Conservation (phyloP, 2,113 vertebrate genomes). For the Eclectus roratus region DNA sequence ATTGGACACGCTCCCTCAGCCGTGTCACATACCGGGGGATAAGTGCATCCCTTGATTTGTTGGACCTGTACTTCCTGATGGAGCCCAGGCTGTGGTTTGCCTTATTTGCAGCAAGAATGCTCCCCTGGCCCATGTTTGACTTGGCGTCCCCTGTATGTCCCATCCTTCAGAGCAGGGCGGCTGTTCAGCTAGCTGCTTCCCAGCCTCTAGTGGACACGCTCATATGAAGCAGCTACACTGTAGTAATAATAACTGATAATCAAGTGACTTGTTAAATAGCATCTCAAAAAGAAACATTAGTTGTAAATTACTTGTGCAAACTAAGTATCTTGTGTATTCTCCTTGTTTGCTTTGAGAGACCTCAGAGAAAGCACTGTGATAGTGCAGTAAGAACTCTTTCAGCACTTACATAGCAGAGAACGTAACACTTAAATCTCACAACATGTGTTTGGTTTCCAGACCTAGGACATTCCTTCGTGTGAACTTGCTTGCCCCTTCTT, state of each 20-base stretch:
- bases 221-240: not conserved
- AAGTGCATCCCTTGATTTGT: accelerated
- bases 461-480: not conserved
- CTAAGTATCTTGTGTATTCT: not conserved
- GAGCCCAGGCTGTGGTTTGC: not conserved
- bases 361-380: not conserved
- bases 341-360: not conserved
- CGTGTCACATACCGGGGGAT: accelerated
- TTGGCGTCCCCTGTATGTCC: not conserved
- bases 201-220: not conserved
- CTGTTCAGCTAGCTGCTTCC: not conserved
- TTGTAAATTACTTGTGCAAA: not conserved
- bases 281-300: not conserved
- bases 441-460: not conserved
- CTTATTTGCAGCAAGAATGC: not conserved
- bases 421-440: not conserved
- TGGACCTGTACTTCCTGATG: not conserved
- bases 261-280: not conserved
- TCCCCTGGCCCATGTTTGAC: not conserved
- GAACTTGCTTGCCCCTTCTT: not conserved
- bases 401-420: not conserved
- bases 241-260: not conserved
- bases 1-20: not conserved
- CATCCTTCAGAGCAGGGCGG: not conserved
- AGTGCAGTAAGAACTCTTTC: not conserved